Evolutionary conservation across 2,888 invertebrate genomes (phyloP), one percentile per base, ranked within the genome.

Genomic region (Torymus auratus): DNA sequence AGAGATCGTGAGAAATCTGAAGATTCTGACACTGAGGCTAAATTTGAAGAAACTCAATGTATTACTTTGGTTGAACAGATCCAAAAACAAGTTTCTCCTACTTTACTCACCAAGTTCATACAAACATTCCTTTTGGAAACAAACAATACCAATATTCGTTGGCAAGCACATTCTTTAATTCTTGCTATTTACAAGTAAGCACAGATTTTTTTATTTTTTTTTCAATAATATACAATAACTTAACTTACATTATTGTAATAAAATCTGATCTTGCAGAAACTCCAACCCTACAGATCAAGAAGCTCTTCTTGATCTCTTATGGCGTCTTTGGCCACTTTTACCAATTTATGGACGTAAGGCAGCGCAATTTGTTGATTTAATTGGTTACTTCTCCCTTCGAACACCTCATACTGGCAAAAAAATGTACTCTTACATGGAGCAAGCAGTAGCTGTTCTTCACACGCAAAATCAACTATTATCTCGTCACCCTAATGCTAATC

Each of bases 311-410:
- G 96, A 96, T 70, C 92, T 97, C 52, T 92, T 99, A 87, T 98
- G 98, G 98, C 94, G 94, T 65, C 92, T 99, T 84, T 99, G 98
- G 98, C 96, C 97, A 0, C 92, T 96, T 68, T 92, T 99, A 76
- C 96, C 98, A 1, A 94, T 95, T 77, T 98, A 97, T 89, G 99
- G 99, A 0, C 94, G 97, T 2, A 96, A 98, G 91, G 98, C 98
- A 0, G 96, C 97, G 0, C 99, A 99, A 91, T 99, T 99, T 91
- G 98, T 99, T 0, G 99, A 99, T 91, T 93, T 99, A 0, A 93
- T 99, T 7, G 98, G 99, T 0, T 99, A 97, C 91, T 97, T 99
- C 89, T 97, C 98, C 0, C 93, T 99, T 23, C 97, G 97, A 89
- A 97, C 95, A 0, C 94, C 95, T 1, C 94, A 95, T 81, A 93